Evolutionary conservation across 2,113 vertebrate species (phyloP).

Genomic region (Rhea pennata): DNA sequence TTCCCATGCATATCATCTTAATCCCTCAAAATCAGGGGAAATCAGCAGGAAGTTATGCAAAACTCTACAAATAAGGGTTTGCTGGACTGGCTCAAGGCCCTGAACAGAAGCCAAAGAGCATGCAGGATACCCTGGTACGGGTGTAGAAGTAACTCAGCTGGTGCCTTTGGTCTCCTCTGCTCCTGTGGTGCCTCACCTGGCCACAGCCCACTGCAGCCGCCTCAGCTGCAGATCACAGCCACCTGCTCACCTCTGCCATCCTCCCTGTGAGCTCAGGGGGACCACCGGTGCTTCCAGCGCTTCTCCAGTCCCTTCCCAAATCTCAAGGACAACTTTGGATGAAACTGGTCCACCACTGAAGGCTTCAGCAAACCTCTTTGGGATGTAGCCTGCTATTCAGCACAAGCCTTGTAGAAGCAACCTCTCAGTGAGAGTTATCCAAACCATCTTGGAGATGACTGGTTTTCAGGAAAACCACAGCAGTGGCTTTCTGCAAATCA

Average conservation of each 20-base stretch:
- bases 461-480: not conserved
- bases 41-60: not conserved
- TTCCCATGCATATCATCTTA: not conserved
- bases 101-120: not conserved
- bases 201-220: not conserved
- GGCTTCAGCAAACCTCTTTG: accelerated
- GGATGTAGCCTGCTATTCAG: not conserved
- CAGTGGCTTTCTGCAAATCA: not conserved
- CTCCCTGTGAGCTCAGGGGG: accelerated
- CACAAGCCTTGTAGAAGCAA: not conserved
- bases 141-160: not conserved
- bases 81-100: not conserved
- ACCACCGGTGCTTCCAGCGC: accelerated
- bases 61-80: not conserved
- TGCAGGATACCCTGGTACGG: not conserved
- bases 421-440: not conserved
- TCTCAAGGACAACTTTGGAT: not conserved
- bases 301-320: not conserved
- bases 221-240: not conserved
- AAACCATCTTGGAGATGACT: not conserved
- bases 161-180: not conserved
- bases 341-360: not conserved
- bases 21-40: not conserved
- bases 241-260: not conserved
- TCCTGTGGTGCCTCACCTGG: not conserved